Percentiles rank a stretch among this genome's conserved stretches.
Conservation (phyloP, 2,888 invertebrate genomes). For the Blastobasis adustella region DNA sequence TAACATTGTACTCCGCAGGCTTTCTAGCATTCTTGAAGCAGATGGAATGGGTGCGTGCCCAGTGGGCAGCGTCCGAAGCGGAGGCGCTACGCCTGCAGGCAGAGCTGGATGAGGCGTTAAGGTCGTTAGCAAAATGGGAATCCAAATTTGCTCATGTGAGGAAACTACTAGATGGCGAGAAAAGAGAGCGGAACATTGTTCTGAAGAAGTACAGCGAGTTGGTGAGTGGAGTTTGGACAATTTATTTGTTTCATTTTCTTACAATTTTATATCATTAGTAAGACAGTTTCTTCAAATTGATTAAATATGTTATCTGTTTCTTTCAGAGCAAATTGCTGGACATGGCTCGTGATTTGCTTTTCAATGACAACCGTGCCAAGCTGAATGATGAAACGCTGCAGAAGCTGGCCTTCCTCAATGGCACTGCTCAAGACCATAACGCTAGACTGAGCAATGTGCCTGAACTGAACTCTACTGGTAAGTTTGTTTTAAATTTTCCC, state of each 20-base stretch:
- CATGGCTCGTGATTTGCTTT: constrained; percentile 82
- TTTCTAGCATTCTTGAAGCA: constrained; percentile 83
- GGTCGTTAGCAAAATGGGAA: constrained; percentile 84
- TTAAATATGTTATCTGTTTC: not conserved
- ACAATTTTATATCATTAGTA: not conserved
- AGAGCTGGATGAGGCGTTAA: constrained; percentile 80
- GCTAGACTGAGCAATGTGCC: constrained; percentile 76
- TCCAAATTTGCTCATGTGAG: constrained; percentile 88
- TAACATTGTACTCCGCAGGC: constrained; percentile 56
- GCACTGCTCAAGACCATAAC: constrained; percentile 75
- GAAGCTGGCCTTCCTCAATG: constrained; percentile 85
- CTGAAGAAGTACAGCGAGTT: constrained; percentile 83
- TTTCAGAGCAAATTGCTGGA: constrained; percentile 81
- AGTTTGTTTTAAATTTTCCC: constrained; percentile 7
- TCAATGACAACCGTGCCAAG: constrained; percentile 80
- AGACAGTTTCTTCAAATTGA: not conserved
- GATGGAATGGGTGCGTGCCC: constrained; percentile 81
- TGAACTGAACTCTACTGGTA: constrained; percentile 87
- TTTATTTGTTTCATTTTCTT: not conserved
- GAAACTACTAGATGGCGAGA: constrained; percentile 86
- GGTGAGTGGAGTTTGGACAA: constrained; percentile 51
- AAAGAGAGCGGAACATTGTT: constrained; percentile 78
- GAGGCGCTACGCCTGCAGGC: constrained; percentile 84
- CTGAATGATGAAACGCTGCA: constrained; percentile 88
- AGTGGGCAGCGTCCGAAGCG: constrained; percentile 80